Percentiles rank a stretch among this genome's conserved stretches.
Evolutionary conservation across 2,888 invertebrate genomes (phyloP).

Genomic region (Stenurella melanura): DNA sequence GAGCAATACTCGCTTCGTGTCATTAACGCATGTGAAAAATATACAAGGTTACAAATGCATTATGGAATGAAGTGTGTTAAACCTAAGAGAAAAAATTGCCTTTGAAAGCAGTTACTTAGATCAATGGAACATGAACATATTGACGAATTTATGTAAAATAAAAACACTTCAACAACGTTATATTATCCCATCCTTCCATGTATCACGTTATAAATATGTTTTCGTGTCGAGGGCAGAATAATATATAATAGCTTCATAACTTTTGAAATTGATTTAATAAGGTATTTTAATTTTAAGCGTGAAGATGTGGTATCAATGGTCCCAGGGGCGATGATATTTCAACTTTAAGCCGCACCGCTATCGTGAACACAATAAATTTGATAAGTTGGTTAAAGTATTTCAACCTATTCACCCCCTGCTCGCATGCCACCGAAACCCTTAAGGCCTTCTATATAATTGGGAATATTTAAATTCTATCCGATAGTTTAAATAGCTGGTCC

Average conservation of each 20-base stretch:
- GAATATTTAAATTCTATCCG: constrained; percentile 17
- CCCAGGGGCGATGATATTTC: constrained; percentile 52
- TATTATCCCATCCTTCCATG: too few species aligned
- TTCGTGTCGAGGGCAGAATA: constrained; percentile 2
- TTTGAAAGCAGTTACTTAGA: too few species aligned
- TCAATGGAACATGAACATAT: too few species aligned
- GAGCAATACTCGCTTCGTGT: too few species aligned
- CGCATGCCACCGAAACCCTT: constrained; percentile 29
- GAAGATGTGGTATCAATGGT: constrained; percentile 51
- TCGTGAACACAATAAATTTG: constrained; percentile 57
- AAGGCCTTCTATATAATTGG: constrained; percentile 33
- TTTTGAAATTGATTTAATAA: constrained; percentile 42
- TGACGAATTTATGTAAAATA: not conserved
- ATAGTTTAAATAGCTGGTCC: constrained; percentile 10
- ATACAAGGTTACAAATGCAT: too few species aligned
- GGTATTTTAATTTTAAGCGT: constrained; percentile 47
- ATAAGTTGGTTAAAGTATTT: constrained; percentile 56
- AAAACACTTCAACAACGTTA: not conserved
- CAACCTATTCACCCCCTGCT: constrained; percentile 44
- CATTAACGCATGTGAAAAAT: too few species aligned
- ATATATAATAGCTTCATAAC: constrained; percentile 32
- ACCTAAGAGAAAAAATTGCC: too few species aligned
- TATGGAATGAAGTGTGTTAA: too few species aligned
- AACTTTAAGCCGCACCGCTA: constrained; percentile 53
- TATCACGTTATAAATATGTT: not conserved